Evolutionary conservation across 1,140 invertebrate species (phyloP).

Genomic region (Caerostris extrusa): DNA sequence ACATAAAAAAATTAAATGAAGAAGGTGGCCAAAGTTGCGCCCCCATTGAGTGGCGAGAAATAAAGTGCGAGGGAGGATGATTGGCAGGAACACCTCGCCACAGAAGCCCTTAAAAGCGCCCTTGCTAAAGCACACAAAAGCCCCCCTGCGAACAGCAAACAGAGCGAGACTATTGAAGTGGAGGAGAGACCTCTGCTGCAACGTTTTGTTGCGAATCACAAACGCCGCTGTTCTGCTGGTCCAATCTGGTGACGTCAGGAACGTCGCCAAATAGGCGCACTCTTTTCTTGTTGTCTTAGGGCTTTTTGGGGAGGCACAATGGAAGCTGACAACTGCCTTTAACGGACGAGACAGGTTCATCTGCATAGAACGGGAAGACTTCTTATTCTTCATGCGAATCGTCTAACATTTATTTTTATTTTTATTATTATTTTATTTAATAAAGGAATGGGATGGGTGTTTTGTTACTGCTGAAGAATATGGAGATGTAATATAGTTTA

Average conservation of each 20-base stretch:
- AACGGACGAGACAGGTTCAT: background rate
- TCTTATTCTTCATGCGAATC: too few relatives aligned
- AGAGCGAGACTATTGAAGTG: slow-evolving; percentile 65
- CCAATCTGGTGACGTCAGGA: slow-evolving; percentile 18
- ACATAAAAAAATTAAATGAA: background rate
- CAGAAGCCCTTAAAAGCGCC: slow-evolving; percentile 61
- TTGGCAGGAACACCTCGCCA: slow-evolving; percentile 62
- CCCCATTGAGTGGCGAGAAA: background rate
- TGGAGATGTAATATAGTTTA: too few relatives aligned
- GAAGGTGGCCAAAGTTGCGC: too few relatives aligned
- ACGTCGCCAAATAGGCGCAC: slow-evolving; percentile 17
- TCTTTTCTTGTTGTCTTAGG: background rate
- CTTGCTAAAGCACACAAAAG: slow-evolving; percentile 54
- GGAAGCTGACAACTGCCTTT: slow-evolving; percentile 5
- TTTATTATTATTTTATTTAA: too few relatives aligned
- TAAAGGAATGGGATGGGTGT: too few relatives aligned
- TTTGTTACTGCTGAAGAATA: too few relatives aligned
- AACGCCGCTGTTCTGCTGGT: slow-evolving; percentile 1
- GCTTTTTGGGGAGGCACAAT: background rate
- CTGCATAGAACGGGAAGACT: background rate
- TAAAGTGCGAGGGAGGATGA: slow-evolving; percentile 17
- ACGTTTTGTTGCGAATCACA: slow-evolving; percentile 51
- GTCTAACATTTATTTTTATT: too few relatives aligned
- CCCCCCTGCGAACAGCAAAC: slow-evolving; percentile 57
- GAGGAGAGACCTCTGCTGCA: slow-evolving; percentile 47